These are phyloP conservation scores for Chionomys nivalis DNA, from an alignment of 2,113 vertebrate genomes.

Conservation along the genomic window DNA sequence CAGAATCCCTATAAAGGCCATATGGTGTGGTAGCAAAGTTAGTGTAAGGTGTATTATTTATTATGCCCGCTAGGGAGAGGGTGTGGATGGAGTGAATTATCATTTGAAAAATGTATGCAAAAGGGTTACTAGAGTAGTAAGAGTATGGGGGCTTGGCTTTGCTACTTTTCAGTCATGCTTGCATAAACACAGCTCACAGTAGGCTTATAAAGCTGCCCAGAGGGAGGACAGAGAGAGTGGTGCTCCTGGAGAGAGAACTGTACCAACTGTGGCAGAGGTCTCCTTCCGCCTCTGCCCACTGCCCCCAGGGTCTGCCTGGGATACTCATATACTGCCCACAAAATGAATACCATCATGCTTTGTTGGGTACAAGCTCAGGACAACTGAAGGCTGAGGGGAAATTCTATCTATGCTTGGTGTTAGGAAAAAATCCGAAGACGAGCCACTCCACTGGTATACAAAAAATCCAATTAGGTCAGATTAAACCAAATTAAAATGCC, in stretches of 20 bases:
- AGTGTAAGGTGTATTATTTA: constrained; percentile 88
- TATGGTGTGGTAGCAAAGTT: constrained; percentile 86
- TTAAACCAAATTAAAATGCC: too few species aligned
- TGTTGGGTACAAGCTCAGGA: background rate
- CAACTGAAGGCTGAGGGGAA: background rate
- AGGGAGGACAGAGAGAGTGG: constrained; percentile 37
- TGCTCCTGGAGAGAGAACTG: constrained; percentile 64
- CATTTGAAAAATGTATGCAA: constrained; percentile 82
- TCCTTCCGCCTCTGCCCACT: background rate
- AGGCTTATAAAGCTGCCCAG: constrained; percentile 83
- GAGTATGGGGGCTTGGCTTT: constrained; percentile 55
- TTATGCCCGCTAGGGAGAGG: constrained; percentile 84
- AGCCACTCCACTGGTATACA: too few species aligned
- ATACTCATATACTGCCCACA: background rate
- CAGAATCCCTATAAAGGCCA: constrained; percentile 89
- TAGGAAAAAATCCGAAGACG: too few species aligned
- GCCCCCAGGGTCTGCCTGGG: background rate
- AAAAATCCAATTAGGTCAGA: too few species aligned
- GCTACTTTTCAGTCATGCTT: constrained; percentile 84
- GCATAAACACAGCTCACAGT: constrained; percentile 73
- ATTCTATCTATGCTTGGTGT: background rate
- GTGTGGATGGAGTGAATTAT: constrained; percentile 83
- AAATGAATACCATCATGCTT: background rate
- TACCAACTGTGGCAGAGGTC: constrained; percentile 75
- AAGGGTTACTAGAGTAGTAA: constrained; percentile 73